These are phyloP conservation scores for Acanthisitta chloris DNA, from an alignment of 2,113 vertebrate species.

Conservation along the genomic window DNA sequence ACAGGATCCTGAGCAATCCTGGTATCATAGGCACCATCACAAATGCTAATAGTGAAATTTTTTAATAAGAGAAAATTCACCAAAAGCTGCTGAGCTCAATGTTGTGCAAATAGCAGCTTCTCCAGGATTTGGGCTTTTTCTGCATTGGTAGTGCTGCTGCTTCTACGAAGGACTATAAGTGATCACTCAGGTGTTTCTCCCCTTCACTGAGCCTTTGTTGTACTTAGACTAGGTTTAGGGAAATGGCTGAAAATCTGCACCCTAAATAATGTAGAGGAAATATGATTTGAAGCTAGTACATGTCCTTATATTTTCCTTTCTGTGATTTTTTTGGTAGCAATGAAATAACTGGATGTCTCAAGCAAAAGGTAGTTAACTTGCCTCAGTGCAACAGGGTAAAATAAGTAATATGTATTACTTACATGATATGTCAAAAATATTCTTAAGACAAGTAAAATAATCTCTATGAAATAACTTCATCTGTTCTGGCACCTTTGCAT, in stretches of 20 bases:
- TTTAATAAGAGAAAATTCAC: neutral
- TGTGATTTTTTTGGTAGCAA: neutral
- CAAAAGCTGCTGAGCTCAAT: accelerated
- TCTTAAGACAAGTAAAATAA: neutral
- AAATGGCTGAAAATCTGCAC: neutral
- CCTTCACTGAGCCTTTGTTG: accelerated
- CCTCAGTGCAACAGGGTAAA: neutral
- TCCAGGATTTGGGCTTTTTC: neutral
- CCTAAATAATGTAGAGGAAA: neutral
- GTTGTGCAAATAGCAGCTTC: neutral
- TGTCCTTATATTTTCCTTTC: neutral
- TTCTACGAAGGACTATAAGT: neutral
- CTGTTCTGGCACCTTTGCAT: neutral
- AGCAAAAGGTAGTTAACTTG: neutral
- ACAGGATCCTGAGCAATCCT: neutral
- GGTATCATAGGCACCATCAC: accelerated
- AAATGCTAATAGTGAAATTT: neutral
- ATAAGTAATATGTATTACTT: no score
- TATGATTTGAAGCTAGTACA: neutral
- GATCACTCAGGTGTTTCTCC: accelerated
- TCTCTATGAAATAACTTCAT: neutral
- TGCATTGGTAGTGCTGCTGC: accelerated
- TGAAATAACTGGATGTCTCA: neutral
- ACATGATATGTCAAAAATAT: neutral
- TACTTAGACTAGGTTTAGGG: neutral